Evolutionary conservation across 1,140 invertebrate species (phyloP).

Genomic region (Ridgeia piscesae): DNA sequence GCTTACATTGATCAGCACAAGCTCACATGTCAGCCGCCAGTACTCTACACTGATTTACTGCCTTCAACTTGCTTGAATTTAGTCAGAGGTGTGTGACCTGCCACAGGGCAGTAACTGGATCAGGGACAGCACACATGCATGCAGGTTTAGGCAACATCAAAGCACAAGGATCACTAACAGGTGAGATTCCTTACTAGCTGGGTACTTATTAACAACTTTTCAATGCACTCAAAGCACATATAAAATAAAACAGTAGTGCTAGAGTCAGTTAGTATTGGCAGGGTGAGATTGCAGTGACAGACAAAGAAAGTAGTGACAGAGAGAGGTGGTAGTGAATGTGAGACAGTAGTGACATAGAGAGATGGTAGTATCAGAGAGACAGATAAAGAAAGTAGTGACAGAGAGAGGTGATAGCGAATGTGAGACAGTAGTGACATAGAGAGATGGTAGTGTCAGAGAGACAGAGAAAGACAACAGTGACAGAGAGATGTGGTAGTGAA

Average conservation of each 20-base stretch:
- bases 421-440: too few relatives aligned
- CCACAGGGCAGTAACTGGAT: background rate
- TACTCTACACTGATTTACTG: background rate
- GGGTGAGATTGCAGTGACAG: background rate
- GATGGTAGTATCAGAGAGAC: background rate
- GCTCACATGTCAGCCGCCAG: background rate
- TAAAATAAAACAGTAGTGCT: background rate
- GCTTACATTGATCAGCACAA: background rate
- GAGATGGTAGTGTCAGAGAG: too few relatives aligned
- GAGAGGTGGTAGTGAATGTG: background rate
- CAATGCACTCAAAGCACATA: background rate
- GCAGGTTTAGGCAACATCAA: background rate
- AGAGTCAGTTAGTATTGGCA: background rate
- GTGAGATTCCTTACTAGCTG: background rate
- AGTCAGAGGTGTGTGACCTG: background rate
- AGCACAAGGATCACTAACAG: background rate
- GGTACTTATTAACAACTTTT: background rate
- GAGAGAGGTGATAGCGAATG: too few relatives aligned
- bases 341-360: background rate
- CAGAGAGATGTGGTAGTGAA: too few relatives aligned
- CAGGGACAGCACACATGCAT: background rate
- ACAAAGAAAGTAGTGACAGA: background rate
- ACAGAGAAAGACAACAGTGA: too few relatives aligned
- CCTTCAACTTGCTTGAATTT: background rate
- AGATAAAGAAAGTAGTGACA: background rate